Base-by-base conservation (phyloP, 2,113 vertebrate genomes). In the Saccopteryx leptura region DNA sequence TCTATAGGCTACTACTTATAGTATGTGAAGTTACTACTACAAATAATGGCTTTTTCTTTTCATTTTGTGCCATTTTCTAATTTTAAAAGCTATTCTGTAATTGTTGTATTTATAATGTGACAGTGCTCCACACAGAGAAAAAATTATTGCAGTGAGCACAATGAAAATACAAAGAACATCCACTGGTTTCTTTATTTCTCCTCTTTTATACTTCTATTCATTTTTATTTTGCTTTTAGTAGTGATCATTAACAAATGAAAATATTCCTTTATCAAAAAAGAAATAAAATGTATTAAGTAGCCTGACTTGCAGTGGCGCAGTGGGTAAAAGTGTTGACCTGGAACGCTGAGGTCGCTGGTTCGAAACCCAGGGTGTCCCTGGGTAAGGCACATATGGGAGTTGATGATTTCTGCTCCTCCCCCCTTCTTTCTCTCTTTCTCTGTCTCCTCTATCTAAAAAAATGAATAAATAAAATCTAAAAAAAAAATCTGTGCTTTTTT, bases 231-330 rank as follows among this genome's bases (percentile, higher is more conserved):
- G 24, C 18, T 68, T 71, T 31, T 72, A 60, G 7, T 48, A 87
- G 56, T 58, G n/a, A 63, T 81, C 18, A 92, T 13, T 89, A 82
- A 88, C 52, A 61, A 78, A 28, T 50, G 17, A 95, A 86, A 66
- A 86, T 26, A 83, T 10, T 61, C 4, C 63, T 81, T 56, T 65
- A 71, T 5, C 3, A 90, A 82, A 48, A 90, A 95, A 74, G 7
- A 19, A 93, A 71, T 93, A 89, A 88, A 91, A 63, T 31, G 1
- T 69, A 60, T 31, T 79, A 14, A 39, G 39, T 39, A 39, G 39
- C 39, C 39, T 39, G 39, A 39, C 39, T 39, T 39, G 39, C 39
- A 39, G 39, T 39, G 39, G 39, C 39, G 39, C 39, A 39, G 39
- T 39, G 39, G 39, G 39, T 39, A 39, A 39, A 39, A 39, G 39